Percentiles rank a stretch among this genome's conserved stretches.
These are phyloP conservation scores for Antitype chi DNA, from an alignment of 2,888 invertebrate species.

Conservation along the genomic window DNA sequence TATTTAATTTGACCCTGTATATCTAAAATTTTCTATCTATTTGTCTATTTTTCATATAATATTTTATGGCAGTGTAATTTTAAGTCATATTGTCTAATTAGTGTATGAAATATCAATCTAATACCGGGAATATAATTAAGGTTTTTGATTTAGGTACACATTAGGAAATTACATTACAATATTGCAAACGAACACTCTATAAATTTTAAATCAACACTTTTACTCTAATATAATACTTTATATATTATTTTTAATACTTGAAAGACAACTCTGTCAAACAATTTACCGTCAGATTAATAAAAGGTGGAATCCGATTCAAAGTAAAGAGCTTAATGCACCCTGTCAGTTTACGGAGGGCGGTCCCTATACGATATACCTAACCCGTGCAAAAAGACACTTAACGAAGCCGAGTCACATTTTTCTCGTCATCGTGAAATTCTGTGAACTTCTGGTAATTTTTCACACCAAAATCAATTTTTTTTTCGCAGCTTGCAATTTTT, in stretches of 20 bases:
- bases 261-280: background rate
- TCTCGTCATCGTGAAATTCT: too few relatives aligned
- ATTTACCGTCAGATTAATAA: conserved; percentile 24
- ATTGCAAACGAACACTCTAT: conserved; percentile 25
- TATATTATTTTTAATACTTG: conserved; percentile 26
- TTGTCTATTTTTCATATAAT: conserved; percentile 21
- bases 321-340: too few relatives aligned
- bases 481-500: too few relatives aligned
- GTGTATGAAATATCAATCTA: conserved; percentile 46
- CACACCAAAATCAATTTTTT: too few relatives aligned
- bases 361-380: too few relatives aligned
- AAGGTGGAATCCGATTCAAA: too few relatives aligned
- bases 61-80: conserved; percentile 57
- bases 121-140: conserved; percentile 32
- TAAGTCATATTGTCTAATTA: conserved; percentile 32
- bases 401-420: too few relatives aligned
- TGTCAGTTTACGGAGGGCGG: too few relatives aligned
- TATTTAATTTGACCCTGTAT: background rate
- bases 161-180: conserved; percentile 26
- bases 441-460: too few relatives aligned
- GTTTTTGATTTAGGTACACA: background rate
- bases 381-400: too few relatives aligned
- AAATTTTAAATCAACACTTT: conserved; percentile 31
- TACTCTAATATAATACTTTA: conserved; percentile 32
- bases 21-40: conserved; percentile 31